phyloP scores from a whole-genome alignment of 2,888 invertebrate genomes.

The Nyleta sp. region DNA sequence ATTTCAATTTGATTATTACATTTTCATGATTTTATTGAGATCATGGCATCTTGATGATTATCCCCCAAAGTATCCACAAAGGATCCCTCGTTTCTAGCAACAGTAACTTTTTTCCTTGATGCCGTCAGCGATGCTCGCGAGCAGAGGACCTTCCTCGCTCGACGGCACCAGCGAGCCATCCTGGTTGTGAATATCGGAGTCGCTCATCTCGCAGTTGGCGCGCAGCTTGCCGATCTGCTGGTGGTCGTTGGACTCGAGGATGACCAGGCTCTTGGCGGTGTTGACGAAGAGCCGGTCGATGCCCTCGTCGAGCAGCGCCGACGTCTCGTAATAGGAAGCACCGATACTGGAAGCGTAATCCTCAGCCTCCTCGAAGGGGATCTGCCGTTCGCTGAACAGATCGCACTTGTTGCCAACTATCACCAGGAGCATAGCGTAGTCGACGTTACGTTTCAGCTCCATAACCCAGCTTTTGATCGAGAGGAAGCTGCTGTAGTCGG shows the following conservation, averaged over 20 bases:
- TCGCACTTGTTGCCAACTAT: slow-evolving; percentile 92
- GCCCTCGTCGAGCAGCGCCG: slow-evolving; percentile 90
- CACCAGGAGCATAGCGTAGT: slow-evolving; percentile 90
- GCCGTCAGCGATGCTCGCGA: slow-evolving; percentile 87
- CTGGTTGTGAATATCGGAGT: slow-evolving; percentile 81
- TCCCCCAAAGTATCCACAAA: too few species aligned
- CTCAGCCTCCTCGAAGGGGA: slow-evolving; percentile 86
- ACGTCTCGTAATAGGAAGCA: slow-evolving; percentile 93
- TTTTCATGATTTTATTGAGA: too few species aligned
- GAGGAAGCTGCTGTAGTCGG: slow-evolving; percentile 88
- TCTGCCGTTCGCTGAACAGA: slow-evolving; percentile 85
- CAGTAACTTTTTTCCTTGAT: slow-evolving; percentile 75
- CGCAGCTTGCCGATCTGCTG: slow-evolving; percentile 58
- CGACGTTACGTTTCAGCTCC: slow-evolving; percentile 90
- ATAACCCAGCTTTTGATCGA: slow-evolving; percentile 94
- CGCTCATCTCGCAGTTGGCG: slow-evolving; percentile 84
- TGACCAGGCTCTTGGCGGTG: slow-evolving; percentile 86
- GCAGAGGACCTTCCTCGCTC: slow-evolving; percentile 81
- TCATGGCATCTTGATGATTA: too few species aligned
- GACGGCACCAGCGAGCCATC: slow-evolving; percentile 74
- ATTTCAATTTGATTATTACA: too few species aligned
- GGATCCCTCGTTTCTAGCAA: too few species aligned
- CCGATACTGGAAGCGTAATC: slow-evolving; percentile 91
- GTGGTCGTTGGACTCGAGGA: slow-evolving; percentile 80
- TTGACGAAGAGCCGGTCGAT: slow-evolving; percentile 89